Percentiles rank a stretch among this genome's conserved stretches.
Conservation (phyloP, 2,113 vertebrate species). For the Grantiella picta region DNA sequence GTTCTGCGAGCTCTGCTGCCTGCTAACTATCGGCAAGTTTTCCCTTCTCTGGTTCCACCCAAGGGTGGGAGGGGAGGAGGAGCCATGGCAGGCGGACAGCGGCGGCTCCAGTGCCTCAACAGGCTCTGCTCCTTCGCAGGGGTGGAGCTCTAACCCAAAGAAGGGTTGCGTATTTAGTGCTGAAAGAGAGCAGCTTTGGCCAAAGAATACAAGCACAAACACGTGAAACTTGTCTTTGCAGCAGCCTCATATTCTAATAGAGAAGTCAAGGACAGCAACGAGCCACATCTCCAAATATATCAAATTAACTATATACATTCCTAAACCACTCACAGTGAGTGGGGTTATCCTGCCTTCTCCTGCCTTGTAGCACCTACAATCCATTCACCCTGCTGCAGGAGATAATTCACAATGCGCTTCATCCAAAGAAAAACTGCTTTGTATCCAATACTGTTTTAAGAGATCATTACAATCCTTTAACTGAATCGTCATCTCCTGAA, state of each 20-base stretch:
- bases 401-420: not conserved
- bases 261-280: not conserved
- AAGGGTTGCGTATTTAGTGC: not conserved
- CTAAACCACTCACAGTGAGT: not conserved
- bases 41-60: constrained; percentile 68
- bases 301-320: not conserved
- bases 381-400: not conserved
- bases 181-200: not conserved
- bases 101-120: constrained; percentile 50
- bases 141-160: constrained; percentile 51
- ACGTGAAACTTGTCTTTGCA: not conserved
- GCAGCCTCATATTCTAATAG: not conserved
- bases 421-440: not conserved
- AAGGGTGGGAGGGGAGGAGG: constrained; percentile 71
- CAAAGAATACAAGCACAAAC: not conserved
- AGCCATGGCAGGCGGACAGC: constrained; percentile 56
- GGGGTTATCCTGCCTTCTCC: not conserved
- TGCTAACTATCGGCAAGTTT: constrained; percentile 59
- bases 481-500: not conserved
- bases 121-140: constrained; percentile 53
- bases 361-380: not conserved
- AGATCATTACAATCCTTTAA: not conserved
- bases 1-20: not conserved
- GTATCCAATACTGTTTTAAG: not conserved
- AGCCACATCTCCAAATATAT: not conserved